Evolutionary conservation across 1,140 invertebrate genomes (phyloP), one percentile per base, ranked within the genome.

Genomic region (Zeugodacus cucurbitae): DNA sequence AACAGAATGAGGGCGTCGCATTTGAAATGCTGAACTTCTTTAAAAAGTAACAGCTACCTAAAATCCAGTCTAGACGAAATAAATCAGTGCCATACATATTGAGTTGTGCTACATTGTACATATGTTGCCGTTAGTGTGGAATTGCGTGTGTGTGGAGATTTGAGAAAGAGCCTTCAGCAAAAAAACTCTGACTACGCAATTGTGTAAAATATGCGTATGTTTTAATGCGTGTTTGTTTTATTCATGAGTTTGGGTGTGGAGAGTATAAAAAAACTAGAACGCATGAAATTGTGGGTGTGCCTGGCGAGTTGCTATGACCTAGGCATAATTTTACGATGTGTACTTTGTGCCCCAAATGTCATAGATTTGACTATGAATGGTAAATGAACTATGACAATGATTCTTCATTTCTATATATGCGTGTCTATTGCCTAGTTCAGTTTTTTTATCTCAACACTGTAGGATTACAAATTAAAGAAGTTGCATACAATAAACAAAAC

Each of bases 31-130:
- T 67, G 32, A 67, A 67, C 26, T 67, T 67, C 64, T 67, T 67
- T 67, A 32, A 67, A 67, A 67, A 67, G 64, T 32, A 67, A 67
- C 64, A 67, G 64, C 64, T 26, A 67, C 64, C 64, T 67, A 29
- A 67, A 67, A 67, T 67, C 64, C 32, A 34, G 64, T 67, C 64
- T 67, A 67, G 64, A 67, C 64, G 26, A 67, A 67, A 67, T 67
- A 67, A 67, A 67, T 67, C 64, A 67, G 14, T 26, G 22, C 6
- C n/a, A 20, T 34, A 67, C 5, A 67, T 34, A 34, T 32, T 34
- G 20, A 26, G 14, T 54, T 20, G 10, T 17, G 59, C 59, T 7
- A 62, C 48, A 54, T 54, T 54, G 11, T 54, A 20, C 22, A 62
- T 62, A 10, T 62, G n/a, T 29, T 29, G 10, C 3, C 59, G 10